A percentile compares a stretch with the other conserved stretches of the same genome.
Conservation (phyloP, 2,797 vertebrate genomes). For the Gymnodraco acuticeps region DNA sequence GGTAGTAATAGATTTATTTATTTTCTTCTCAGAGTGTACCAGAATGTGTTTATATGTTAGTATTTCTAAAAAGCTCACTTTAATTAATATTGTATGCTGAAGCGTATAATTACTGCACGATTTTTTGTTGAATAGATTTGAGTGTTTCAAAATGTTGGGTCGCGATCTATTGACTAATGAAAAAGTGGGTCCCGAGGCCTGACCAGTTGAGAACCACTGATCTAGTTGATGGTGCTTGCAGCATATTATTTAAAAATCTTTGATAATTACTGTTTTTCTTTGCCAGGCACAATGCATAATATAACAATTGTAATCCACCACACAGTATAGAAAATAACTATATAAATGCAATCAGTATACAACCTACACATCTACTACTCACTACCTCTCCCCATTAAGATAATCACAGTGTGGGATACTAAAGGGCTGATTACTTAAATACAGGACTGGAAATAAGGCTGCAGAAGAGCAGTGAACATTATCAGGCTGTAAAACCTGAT, state of each 20-base stretch:
- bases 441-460: constrained; percentile 3
- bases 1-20: no score
- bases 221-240: background rate
- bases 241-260: background rate
- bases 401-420: constrained; percentile 35
- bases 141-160: no score
- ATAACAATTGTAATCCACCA: background rate
- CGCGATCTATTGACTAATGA: no score
- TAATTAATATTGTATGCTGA: no score
- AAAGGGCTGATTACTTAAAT: constrained; percentile 24
- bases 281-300: background rate
- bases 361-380: background rate
- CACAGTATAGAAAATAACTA: background rate
- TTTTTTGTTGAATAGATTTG: no score
- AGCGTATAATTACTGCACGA: no score
- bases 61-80: no score
- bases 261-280: background rate
- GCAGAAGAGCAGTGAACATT: background rate
- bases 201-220: no score
- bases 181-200: no score
- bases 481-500: background rate
- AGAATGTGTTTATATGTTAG: no score
- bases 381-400: constrained; percentile 1
- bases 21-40: no score
- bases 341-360: background rate